Evolutionary conservation across 2,113 vertebrate species (phyloP).

Genomic region (Danionella cerebrum): DNA sequence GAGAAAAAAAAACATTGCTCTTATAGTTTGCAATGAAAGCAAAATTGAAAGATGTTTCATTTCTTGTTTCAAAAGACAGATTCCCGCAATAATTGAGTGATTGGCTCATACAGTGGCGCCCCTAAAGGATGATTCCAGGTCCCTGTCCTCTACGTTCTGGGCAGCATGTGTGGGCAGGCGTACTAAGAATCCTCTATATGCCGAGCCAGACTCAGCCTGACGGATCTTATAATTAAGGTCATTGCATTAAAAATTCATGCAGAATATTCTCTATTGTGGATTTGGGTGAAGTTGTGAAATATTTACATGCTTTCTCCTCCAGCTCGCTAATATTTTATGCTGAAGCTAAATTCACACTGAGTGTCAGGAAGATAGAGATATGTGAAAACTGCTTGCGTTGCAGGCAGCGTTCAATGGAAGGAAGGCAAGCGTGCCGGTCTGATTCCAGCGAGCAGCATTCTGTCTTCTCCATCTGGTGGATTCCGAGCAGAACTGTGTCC

Average conservation of each 20-base stretch:
- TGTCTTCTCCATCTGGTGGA: background rate
- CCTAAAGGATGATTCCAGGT: background rate
- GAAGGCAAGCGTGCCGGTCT: background rate
- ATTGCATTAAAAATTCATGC: slow-evolving; percentile 29
- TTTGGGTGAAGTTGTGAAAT: slow-evolving; percentile 25
- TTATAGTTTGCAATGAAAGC: too few relatives aligned
- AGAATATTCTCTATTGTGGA: slow-evolving; percentile 23
- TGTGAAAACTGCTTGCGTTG: background rate
- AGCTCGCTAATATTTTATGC: slow-evolving; percentile 23
- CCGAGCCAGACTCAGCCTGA: slow-evolving; percentile 26
- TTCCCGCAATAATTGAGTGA: too few relatives aligned
- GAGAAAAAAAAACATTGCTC: too few relatives aligned
- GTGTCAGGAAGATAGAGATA: background rate
- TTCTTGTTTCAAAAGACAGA: too few relatives aligned
- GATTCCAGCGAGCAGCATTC: background rate
- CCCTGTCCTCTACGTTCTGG: background rate
- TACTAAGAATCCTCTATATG: background rate
- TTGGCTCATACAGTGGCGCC: too few relatives aligned
- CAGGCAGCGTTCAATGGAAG: background rate
- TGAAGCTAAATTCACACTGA: slow-evolving; percentile 12
- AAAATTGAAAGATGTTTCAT: too few relatives aligned
- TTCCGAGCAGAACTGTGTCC: background rate
- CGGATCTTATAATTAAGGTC: slow-evolving; percentile 20
- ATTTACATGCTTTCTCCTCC: slow-evolving; percentile 33
- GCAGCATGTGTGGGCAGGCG: too few relatives aligned